These are phyloP conservation scores for Hirtodrosophila alboralis DNA, from an alignment of 2,888 invertebrate species.

Conservation along the genomic window DNA sequence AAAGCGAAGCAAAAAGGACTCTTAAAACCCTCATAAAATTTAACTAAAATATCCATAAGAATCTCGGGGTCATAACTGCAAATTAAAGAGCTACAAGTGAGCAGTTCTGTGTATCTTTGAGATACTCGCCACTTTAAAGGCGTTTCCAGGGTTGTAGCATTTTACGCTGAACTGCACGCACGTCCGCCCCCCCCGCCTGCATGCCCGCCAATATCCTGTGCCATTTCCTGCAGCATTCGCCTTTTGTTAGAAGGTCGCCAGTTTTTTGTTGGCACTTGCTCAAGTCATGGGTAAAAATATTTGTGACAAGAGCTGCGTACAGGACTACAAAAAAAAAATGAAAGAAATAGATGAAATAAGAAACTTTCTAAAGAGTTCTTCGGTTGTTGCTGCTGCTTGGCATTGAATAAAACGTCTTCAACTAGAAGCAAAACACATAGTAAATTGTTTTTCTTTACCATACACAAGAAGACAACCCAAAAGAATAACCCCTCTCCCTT, in stretches of 20 bases:
- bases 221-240: conserved; percentile 55
- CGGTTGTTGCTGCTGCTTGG: conserved; percentile 49
- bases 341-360: conserved; percentile 5
- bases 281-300: conserved; percentile 68
- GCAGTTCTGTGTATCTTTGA: conserved; percentile 33
- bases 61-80: conserved; percentile 39
- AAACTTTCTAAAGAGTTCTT: conserved; percentile 8
- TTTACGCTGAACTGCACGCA: conserved; percentile 64
- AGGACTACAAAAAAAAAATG: conserved; percentile 7
- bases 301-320: conserved; percentile 56
- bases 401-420: conserved; percentile 75
- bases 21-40: conserved; percentile 67
- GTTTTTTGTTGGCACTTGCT: conserved; percentile 53
- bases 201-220: conserved; percentile 63
- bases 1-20: conserved; percentile 34
- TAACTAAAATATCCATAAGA: conserved; percentile 76
- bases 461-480: conserved; percentile 34
- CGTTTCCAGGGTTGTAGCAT: conserved; percentile 54
- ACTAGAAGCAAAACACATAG: conserved; percentile 78
- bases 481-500: neutral
- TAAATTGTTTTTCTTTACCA: conserved; percentile 75
- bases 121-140: conserved; percentile 44
- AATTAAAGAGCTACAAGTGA: conserved; percentile 58
- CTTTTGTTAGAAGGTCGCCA: conserved; percentile 60
- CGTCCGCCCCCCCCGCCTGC: conserved; percentile 13